Conservation (phyloP, 2,113 vertebrate genomes). For the Scatophagus argus region DNA sequence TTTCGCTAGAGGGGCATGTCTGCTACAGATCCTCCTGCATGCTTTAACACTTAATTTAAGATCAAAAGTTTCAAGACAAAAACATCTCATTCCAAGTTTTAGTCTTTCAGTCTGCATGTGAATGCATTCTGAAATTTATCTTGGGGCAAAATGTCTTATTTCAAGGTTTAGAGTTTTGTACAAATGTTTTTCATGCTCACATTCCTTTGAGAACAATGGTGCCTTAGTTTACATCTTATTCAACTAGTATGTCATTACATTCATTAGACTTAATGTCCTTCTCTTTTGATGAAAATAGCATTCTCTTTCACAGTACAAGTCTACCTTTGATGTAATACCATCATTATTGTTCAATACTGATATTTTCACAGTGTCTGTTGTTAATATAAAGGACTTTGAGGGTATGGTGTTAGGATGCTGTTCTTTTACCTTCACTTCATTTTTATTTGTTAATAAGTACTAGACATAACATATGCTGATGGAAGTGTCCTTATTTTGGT, state of each 20-base stretch:
- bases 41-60: not conserved
- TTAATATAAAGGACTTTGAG: too few species aligned
- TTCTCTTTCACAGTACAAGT: too few species aligned
- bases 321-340: too few species aligned
- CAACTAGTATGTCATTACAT: not conserved
- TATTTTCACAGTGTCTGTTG: too few species aligned
- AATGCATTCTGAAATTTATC: not conserved
- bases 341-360: too few species aligned
- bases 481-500: constrained; percentile 1
- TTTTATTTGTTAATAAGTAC: not conserved
- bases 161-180: too few species aligned
- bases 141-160: not conserved
- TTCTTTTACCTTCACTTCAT: too few species aligned
- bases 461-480: not conserved
- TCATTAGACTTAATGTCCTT: not conserved
- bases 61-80: not conserved
- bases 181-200: not conserved
- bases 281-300: not conserved
- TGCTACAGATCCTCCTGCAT: not conserved
- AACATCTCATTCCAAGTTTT: not conserved
- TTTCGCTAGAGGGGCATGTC: not conserved
- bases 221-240: not conserved
- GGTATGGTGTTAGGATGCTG: too few species aligned
- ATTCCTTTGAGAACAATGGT: not conserved
- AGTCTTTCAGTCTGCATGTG: not conserved